Evolutionary conservation across 2,113 vertebrate species (phyloP), one percentile per base, ranked within the genome.

Genomic region (Cisticola juncidis): DNA sequence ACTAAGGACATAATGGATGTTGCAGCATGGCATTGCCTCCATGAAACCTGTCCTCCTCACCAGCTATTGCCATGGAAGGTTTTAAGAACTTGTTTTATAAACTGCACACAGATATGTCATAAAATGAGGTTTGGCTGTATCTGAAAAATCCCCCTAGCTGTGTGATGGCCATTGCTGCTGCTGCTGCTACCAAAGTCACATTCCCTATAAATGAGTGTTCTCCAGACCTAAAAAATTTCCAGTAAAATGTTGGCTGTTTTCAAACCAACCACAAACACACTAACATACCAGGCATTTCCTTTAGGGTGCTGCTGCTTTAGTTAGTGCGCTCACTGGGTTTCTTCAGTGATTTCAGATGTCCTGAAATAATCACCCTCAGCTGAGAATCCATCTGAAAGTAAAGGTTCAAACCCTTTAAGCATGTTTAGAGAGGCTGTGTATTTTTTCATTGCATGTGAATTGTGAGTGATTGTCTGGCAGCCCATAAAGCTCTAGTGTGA

Each of bases 231-330:
- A 74, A 76, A 91, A 71, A 54, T 88, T 97, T 97, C 96, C 95
- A 94, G 96, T 95, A 96, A 96, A 79, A 64, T 9, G 23, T 14
- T 92, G 91, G 68, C 86, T 16, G 22, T 62, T 96, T 79, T 84
- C 78, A 94, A 88, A 45, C 72, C 69, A 94, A 81, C 95, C 86
- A 91, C 91, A 88, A 93, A 64, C 83, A 91, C 72, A 74, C 24
- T 94, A 83, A 92, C n/a, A 24, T 74, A 64, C 33, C 77, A 91
- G 72, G 86, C 91, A 94, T 95, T 94, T 96, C 95, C 95, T 94
- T 78, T 53, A 68, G 91, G 48, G 58, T 92, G 68, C 88, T 88
- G 74, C 64, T 90, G 9, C 79, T 94, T 83, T 45, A 77, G n/a
- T 80, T 36, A 36, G 51, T 60, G 31, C 54, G 35, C 73, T 92